phyloP scores from a whole-genome alignment of 2,888 invertebrate species.

The Agrypnus murinus region DNA sequence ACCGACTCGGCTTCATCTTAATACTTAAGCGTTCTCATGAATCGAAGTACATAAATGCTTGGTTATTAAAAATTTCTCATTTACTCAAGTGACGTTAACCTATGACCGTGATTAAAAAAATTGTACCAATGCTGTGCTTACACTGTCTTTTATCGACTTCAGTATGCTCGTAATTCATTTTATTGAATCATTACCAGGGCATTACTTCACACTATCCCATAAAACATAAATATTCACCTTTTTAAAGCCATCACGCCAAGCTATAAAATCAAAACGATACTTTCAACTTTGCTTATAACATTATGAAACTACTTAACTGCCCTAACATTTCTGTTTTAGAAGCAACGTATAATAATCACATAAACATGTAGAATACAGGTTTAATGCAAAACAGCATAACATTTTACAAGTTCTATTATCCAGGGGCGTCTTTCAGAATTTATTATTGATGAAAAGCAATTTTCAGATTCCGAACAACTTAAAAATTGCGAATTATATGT shows the following conservation, averaged over 20 bases:
- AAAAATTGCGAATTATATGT: no score
- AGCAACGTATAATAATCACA: constrained; percentile 38
- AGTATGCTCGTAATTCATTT: constrained; percentile 51
- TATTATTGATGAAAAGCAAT: constrained; percentile 22
- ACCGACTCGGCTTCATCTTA: no score
- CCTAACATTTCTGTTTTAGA: constrained; percentile 35
- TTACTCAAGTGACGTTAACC: constrained; percentile 10
- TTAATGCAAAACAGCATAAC: constrained; percentile 19
- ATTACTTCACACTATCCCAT: constrained; percentile 51
- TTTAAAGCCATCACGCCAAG: constrained; percentile 43
- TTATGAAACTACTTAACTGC: constrained; percentile 36
- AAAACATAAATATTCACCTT: constrained; percentile 50
- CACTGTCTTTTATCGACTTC: constrained; percentile 30
- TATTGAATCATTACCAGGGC: constrained; percentile 52
- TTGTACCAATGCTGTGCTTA: not conserved
- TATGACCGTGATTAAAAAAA: constrained; percentile 24
- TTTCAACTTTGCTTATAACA: constrained; percentile 32
- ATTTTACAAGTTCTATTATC: constrained; percentile 25
- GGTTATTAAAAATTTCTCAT: constrained; percentile 12
- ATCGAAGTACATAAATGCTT: constrained; percentile 15
- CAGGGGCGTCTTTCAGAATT: constrained; percentile 30
- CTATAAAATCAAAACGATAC: constrained; percentile 46
- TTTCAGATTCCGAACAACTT: no score
- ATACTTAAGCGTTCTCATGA: constrained; percentile 7
- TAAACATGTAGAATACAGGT: constrained; percentile 40